These are phyloP conservation scores for Hirtodrosophila histrioides DNA, from an alignment of 2,888 invertebrate species.

Conservation along the genomic window DNA sequence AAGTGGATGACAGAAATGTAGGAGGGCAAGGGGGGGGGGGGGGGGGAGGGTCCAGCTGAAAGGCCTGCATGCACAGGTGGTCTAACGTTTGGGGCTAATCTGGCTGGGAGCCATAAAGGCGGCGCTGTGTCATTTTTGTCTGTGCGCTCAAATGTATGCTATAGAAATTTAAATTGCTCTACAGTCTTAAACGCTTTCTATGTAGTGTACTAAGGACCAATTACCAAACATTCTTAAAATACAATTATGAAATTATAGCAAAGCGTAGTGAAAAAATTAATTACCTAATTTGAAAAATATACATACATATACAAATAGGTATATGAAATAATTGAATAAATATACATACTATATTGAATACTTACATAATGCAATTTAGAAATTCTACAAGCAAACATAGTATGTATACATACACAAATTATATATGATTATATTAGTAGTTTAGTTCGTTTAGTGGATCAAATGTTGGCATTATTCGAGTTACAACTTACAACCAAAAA, in stretches of 20 bases:
- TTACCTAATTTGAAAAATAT: conserved; percentile 53
- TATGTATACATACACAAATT: conserved; percentile 32
- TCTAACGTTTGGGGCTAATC: conserved; percentile 19
- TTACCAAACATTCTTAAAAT: conserved; percentile 47
- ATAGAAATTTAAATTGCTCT: conserved; percentile 56
- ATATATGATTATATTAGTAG: conserved; percentile 39
- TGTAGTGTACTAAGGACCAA: conserved; percentile 75
- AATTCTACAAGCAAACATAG: conserved; percentile 62
- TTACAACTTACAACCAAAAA: conserved; percentile 30
- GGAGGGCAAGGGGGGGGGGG: not conserved
- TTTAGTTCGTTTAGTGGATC: conserved; percentile 68
- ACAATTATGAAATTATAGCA: conserved; percentile 29
- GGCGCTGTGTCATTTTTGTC: conserved; percentile 43
- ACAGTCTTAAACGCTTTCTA: conserved; percentile 65
- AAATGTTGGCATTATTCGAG: conserved; percentile 71
- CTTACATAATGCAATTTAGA: conserved; percentile 65
- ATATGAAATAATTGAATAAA: conserved; percentile 25
- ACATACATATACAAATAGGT: conserved; percentile 15
- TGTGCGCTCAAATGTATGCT: conserved; percentile 50
- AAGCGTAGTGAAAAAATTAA: conserved; percentile 43
- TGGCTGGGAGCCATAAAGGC: conserved; percentile 32
- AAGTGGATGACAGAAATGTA: conserved; percentile 45
- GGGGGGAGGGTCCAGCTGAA: conserved; percentile 28
- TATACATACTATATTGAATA: conserved; percentile 38
- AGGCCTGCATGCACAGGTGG: not conserved